Conservation (phyloP, 2,797 vertebrate species). For the Oreochromis grahami region DNA sequence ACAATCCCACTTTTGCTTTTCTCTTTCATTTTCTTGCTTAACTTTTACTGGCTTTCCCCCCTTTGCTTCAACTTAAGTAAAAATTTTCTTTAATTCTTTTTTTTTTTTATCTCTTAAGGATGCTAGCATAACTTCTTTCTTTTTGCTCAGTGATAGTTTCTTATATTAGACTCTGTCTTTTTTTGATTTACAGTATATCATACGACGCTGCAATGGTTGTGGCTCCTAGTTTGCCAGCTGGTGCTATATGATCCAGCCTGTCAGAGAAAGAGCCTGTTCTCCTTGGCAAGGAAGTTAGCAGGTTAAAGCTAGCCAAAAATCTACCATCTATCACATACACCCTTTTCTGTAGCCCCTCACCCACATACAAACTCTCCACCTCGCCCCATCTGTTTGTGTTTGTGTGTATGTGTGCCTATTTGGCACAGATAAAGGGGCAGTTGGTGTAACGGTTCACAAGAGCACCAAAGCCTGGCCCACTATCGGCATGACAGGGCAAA, state of each 20-base stretch:
- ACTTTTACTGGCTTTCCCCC: neutral
- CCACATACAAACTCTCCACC: conserved; percentile 29
- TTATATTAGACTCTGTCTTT: neutral
- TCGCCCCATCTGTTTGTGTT: conserved; percentile 63
- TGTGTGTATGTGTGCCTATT: neutral
- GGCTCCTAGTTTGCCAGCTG: conserved; percentile 46
- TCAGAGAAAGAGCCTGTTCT: conserved; percentile 58
- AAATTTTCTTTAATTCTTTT: neutral
- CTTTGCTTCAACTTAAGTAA: neutral
- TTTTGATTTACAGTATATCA: conserved; percentile 5
- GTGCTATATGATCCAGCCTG: conserved; percentile 65
- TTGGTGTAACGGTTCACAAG: conserved; percentile 54
- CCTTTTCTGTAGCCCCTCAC: conserved; percentile 41
- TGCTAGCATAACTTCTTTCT: neutral
- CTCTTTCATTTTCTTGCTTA: neutral
- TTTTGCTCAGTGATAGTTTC: neutral
- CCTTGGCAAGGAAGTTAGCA: conserved; percentile 55
- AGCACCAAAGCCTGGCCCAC: conserved; percentile 29
- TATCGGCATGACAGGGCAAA: conserved; percentile 43
- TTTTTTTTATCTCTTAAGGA: neutral
- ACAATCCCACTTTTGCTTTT: neutral
- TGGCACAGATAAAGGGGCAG: conserved; percentile 48
- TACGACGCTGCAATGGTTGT: conserved; percentile 10
- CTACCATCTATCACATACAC: conserved; percentile 20
- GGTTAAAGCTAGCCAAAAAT: conserved; percentile 47